These are phyloP conservation scores for Bucorvus abyssinicus DNA, from an alignment of 2,797 vertebrate species.

Conservation along the genomic window DNA sequence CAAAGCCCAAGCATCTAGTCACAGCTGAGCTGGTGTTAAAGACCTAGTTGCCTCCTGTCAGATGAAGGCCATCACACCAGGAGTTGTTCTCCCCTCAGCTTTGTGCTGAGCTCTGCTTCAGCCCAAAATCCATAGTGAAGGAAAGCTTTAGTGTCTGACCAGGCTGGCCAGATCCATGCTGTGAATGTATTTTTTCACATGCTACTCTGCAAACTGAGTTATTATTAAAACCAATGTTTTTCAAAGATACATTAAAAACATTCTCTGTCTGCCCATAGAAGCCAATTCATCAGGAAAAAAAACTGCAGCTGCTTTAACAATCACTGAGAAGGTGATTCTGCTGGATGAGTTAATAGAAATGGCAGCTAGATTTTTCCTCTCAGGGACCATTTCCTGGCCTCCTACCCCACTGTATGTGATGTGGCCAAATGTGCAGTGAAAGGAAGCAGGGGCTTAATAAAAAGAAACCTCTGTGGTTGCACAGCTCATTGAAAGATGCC, in stretches of 20 bases:
- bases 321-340: neutral
- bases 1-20: neutral
- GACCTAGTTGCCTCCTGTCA: neutral
- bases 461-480: neutral
- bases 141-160: neutral
- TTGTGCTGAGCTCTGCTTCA: neutral
- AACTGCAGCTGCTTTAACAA: neutral
- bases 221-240: neutral
- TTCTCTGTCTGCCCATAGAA: neutral
- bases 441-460: neutral
- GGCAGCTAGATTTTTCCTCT: neutral
- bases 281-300: neutral
- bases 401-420: neutral
- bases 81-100: neutral
- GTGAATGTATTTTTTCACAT: neutral
- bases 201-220: neutral
- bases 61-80: neutral
- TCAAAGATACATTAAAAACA: neutral
- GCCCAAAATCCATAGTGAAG: neutral
- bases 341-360: neutral
- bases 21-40: neutral
- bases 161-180: neutral
- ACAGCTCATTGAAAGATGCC: neutral
- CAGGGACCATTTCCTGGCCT: conserved; percentile 1
- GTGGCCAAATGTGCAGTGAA: neutral